Percentiles rank a stretch among this genome's conserved stretches.
Evolutionary conservation across 1,140 invertebrate genomes (phyloP).

Genomic region (Drosophila biarmipes): DNA sequence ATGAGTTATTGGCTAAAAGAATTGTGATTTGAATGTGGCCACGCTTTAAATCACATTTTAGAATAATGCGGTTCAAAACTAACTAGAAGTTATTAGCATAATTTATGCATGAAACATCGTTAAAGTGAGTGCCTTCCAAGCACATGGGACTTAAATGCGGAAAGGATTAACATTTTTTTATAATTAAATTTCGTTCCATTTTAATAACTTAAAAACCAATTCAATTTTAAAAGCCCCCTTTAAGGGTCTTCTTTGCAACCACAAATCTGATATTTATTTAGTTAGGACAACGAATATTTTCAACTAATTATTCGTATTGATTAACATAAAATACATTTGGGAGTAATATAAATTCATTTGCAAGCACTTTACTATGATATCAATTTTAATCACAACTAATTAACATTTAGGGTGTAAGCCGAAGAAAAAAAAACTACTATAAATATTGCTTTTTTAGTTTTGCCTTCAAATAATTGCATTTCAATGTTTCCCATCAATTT

Average conservation of each 20-base stretch:
- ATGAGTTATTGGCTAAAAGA: constrained; percentile 39
- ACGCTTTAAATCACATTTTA: constrained; percentile 7
- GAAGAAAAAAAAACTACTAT: constrained; percentile 18
- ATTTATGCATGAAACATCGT: background rate
- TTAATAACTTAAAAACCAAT: background rate
- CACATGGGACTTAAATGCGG: background rate
- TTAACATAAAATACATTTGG: background rate
- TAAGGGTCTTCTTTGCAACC: background rate
- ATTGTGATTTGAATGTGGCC: constrained; percentile 28
- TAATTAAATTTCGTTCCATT: constrained; percentile 1
- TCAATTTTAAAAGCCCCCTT: background rate
- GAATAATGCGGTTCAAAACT: background rate
- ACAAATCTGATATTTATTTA: background rate
- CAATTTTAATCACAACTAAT: constrained; percentile 57
- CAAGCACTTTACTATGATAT: constrained; percentile 31
- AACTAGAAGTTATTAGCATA: background rate
- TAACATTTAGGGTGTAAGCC: constrained; percentile 32
- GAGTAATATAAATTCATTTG: constrained; percentile 42
- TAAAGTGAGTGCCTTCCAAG: background rate
- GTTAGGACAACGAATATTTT: background rate
- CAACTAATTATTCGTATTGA: constrained; percentile 10
- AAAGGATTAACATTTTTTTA: background rate
- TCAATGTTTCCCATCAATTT: constrained; percentile 4
- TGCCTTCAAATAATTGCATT: constrained; percentile 24
- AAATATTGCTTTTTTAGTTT: constrained; percentile 34